Conservation (phyloP, 1,140 invertebrate species). For the Colletes gigas region DNA sequence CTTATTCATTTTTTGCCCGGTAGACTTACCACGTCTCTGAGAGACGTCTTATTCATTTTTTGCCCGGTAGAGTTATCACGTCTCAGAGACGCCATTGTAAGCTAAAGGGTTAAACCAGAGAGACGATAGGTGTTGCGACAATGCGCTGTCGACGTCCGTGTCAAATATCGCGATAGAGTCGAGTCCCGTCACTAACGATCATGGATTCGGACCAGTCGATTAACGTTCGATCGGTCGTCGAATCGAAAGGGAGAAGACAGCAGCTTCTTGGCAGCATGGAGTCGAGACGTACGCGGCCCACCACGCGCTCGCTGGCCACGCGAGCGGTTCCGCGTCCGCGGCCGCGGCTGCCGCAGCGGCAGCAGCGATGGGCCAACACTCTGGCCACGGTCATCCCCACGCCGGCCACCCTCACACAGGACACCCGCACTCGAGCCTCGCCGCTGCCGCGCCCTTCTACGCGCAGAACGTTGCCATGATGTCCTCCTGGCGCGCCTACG, state of each 20-base stretch:
- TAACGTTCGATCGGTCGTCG: background rate
- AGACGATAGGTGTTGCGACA: too few relatives aligned
- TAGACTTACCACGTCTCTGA: too few relatives aligned
- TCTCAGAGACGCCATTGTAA: too few relatives aligned
- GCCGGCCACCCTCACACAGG: conserved; percentile 76
- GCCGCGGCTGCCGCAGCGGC: conserved; percentile 67
- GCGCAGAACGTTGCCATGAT: conserved; percentile 88
- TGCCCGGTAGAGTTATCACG: too few relatives aligned
- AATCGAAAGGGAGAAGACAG: conserved; percentile 75
- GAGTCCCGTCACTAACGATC: background rate
- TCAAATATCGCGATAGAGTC: too few relatives aligned
- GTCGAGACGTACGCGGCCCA: conserved; percentile 78
- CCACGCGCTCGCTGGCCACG: conserved; percentile 77
- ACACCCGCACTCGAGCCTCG: conserved; percentile 78
- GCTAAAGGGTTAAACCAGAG: too few relatives aligned
- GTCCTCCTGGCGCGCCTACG: conserved; percentile 90
- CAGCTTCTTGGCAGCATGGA: conserved; percentile 79
- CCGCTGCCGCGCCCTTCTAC: conserved; percentile 84
- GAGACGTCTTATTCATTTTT: too few relatives aligned
- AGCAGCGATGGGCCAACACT: conserved; percentile 72
- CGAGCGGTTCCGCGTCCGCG: conserved; percentile 71
- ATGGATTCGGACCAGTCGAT: background rate
- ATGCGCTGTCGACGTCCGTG: too few relatives aligned
- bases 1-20: too few relatives aligned
- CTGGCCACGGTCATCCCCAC: conserved; percentile 75